Percentiles rank a stretch among this genome's conserved stretches.
phyloP scores from a whole-genome alignment of 2,797 vertebrate species.

The Clamator glandarius region DNA sequence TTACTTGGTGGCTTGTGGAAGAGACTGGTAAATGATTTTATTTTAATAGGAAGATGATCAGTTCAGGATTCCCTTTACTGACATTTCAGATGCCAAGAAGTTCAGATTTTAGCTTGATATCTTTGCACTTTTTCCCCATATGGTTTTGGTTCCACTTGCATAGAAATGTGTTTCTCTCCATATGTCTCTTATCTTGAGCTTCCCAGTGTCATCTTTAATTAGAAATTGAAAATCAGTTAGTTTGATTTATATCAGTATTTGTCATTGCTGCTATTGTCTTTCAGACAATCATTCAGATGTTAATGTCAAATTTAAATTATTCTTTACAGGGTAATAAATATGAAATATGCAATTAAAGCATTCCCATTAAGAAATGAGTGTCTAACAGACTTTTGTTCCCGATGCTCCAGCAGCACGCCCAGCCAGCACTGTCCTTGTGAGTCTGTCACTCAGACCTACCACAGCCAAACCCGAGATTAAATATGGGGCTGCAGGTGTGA shows the following conservation, averaged over 20 bases:
- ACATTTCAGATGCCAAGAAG: constrained; percentile 60
- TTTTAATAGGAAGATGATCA: constrained; percentile 50
- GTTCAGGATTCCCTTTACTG: constrained; percentile 54
- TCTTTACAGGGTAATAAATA: constrained; percentile 61
- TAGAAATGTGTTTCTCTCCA: constrained; percentile 52
- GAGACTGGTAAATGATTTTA: constrained; percentile 58
- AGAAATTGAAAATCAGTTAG: constrained; percentile 35
- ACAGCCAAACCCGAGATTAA: neutral
- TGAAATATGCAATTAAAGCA: constrained; percentile 47
- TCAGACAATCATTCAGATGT: constrained; percentile 40
- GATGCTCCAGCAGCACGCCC: neutral
- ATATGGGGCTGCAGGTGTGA: constrained; percentile 11
- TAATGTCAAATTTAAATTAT: constrained; percentile 53
- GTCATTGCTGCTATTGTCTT: constrained; percentile 49
- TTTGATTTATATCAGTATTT: constrained; percentile 57
- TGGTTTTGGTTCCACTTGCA: constrained; percentile 54
- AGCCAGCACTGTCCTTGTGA: neutral
- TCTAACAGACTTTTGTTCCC: neutral
- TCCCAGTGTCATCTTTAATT: constrained; percentile 66
- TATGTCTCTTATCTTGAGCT: constrained; percentile 57
- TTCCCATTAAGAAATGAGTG: constrained; percentile 14
- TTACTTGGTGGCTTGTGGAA: constrained; percentile 57
- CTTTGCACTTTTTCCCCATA: constrained; percentile 53
- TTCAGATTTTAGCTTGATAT: constrained; percentile 60
- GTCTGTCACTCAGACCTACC: constrained; percentile 16